A percentile compares a stretch with the other conserved stretches of the same genome.
Evolutionary conservation across 2,113 vertebrate genomes (phyloP).

Genomic region (Phocoena phocoena): DNA sequence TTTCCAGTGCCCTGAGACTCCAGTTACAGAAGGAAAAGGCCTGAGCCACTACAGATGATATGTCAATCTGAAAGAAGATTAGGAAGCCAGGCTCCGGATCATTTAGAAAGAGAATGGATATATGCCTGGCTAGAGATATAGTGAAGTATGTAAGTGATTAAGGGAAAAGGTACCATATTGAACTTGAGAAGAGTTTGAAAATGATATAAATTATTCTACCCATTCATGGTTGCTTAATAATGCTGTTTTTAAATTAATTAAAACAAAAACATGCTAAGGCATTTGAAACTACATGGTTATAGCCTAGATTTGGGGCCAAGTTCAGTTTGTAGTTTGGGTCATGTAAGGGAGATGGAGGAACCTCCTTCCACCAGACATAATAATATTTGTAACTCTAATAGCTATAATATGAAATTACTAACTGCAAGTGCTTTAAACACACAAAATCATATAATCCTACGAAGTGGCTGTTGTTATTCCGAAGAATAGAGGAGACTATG

Average conservation of each 20-base stretch:
- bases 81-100: not conserved
- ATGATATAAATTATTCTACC: not conserved
- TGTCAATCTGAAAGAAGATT: not conserved
- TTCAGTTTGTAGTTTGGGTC: not conserved
- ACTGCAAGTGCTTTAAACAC: not conserved
- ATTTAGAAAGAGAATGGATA: not conserved
- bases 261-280: not conserved
- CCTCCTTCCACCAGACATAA: not conserved
- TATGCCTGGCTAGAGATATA: not conserved
- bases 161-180: not conserved
- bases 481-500: not conserved
- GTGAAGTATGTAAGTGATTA: not conserved
- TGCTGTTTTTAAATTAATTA: constrained; percentile 6
- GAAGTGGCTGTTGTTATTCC: not conserved
- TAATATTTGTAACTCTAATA: too few relatives aligned
- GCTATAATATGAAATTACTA: too few relatives aligned
- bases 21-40: not conserved
- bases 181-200: not conserved
- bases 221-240: not conserved
- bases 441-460: not conserved
- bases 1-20: not conserved
- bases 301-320: not conserved
- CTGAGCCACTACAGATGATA: not conserved
- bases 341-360: not conserved
- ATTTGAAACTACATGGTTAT: not conserved